These are phyloP conservation scores for Marronus borbonicus DNA, from an alignment of 2,888 invertebrate genomes.

Conservation along the genomic window DNA sequence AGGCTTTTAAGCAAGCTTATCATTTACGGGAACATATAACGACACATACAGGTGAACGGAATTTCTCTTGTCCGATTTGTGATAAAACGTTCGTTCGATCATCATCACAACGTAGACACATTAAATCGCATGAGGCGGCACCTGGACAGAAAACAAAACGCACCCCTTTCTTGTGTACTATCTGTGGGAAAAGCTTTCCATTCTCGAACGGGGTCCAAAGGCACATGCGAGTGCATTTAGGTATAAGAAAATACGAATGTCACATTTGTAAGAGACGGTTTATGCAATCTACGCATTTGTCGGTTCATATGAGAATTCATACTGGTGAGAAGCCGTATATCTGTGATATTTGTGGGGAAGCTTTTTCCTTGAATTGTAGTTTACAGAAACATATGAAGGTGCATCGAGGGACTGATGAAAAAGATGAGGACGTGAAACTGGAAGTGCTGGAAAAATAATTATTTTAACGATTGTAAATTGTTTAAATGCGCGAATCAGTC, in stretches of 20 bases:
- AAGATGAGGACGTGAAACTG: no score
- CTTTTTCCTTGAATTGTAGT: constrained; percentile 63
- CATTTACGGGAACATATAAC: constrained; percentile 64
- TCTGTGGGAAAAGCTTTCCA: constrained; percentile 67
- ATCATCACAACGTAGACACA: constrained; percentile 63
- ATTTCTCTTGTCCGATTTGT: constrained; percentile 63
- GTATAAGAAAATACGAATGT: constrained; percentile 67
- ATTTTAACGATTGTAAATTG: no score
- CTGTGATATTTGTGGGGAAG: constrained; percentile 71
- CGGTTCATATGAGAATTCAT: constrained; percentile 72
- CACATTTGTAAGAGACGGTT: constrained; percentile 67
- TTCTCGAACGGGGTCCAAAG: constrained; percentile 65
- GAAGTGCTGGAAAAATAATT: no score
- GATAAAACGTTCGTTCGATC: constrained; percentile 63
- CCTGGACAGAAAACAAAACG: constrained; percentile 64
- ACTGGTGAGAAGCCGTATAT: constrained; percentile 72
- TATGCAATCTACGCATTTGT: constrained; percentile 69
- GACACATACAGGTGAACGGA: constrained; percentile 63
- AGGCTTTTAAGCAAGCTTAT: constrained; percentile 62
- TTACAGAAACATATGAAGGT: constrained; percentile 62
- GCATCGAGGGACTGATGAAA: constrained; percentile 31
- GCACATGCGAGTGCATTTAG: constrained; percentile 68
- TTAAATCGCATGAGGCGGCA: constrained; percentile 61
- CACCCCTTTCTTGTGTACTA: constrained; percentile 65
- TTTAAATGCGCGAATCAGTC: no score